phyloP scores from a whole-genome alignment of 2,888 invertebrate genomes.

The Tetanocera ferruginea region DNA sequence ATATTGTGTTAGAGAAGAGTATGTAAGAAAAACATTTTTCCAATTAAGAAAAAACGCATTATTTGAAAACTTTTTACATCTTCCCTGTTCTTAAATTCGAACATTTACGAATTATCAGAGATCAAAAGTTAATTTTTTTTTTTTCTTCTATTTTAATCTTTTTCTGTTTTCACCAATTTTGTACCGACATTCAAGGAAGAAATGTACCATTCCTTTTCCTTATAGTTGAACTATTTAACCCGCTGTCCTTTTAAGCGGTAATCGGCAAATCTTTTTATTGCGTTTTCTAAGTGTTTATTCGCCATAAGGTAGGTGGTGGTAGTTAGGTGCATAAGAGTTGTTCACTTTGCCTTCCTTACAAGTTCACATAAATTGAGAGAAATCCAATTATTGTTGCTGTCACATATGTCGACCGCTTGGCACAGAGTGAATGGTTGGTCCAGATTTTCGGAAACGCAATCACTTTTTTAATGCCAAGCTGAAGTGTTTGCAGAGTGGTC shows the following conservation, averaged over 20 bases:
- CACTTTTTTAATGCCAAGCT: not conserved
- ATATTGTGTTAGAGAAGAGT: too few species aligned
- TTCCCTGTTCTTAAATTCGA: not conserved
- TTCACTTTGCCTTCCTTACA: not conserved
- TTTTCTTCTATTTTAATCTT: not conserved
- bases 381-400: conserved; percentile 23
- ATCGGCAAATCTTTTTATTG: not conserved
- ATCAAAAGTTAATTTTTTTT: not conserved
- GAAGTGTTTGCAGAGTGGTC: not conserved
- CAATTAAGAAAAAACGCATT: too few species aligned
- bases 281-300: not conserved
- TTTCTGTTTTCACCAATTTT: not conserved
- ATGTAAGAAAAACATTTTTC: too few species aligned
- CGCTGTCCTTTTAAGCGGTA: not conserved
- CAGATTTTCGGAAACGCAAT: not conserved
- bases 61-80: not conserved
- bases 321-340: not conserved
- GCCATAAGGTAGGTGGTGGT: not conserved
- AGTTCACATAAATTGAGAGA: conserved; percentile 20
- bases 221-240: conserved; percentile 2
- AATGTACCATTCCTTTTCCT: not conserved
- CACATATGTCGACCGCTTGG: conserved; percentile 1
- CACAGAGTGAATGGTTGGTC: not conserved
- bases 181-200: not conserved
- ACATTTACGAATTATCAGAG: not conserved